Conservation (phyloP, 1,140 invertebrate species). For the Brachionus manjavacas region DNA sequence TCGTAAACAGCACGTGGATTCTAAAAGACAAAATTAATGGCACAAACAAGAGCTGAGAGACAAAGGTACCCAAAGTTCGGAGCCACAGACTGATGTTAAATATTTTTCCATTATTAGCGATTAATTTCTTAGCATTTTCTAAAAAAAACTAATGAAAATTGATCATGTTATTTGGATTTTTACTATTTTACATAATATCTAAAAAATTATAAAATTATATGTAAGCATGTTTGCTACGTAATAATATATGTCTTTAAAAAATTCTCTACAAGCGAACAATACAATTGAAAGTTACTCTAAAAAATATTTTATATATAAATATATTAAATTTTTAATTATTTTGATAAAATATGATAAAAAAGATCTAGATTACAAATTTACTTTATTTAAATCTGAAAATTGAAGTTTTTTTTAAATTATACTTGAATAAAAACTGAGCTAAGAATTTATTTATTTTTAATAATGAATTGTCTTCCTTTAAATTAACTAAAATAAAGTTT, state of each 20-base stretch:
- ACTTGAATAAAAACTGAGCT: too few species aligned
- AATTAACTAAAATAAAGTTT: too few species aligned
- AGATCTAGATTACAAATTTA: too few species aligned
- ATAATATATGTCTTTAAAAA: not conserved
- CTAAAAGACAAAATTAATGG: not conserved
- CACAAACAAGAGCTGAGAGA: not conserved
- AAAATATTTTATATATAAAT: not conserved
- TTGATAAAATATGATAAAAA: too few species aligned
- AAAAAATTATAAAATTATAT: not conserved
- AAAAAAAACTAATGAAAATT: not conserved
- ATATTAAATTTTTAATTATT: too few species aligned
- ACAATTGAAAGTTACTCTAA: not conserved
- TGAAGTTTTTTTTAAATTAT: too few species aligned
- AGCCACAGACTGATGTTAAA: not conserved
- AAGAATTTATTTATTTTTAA: too few species aligned
- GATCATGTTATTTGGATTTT: not conserved
- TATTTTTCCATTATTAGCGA: not conserved
- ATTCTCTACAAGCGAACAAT: not conserved
- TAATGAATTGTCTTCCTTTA: too few species aligned
- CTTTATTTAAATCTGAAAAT: too few species aligned
- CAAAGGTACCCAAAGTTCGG: constrained; percentile 22
- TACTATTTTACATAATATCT: not conserved
- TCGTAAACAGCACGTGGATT: not conserved
- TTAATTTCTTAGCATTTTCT: not conserved
- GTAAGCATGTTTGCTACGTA: not conserved